Conservation (phyloP, 2,888 invertebrate species). For the Ophion costatus region DNA sequence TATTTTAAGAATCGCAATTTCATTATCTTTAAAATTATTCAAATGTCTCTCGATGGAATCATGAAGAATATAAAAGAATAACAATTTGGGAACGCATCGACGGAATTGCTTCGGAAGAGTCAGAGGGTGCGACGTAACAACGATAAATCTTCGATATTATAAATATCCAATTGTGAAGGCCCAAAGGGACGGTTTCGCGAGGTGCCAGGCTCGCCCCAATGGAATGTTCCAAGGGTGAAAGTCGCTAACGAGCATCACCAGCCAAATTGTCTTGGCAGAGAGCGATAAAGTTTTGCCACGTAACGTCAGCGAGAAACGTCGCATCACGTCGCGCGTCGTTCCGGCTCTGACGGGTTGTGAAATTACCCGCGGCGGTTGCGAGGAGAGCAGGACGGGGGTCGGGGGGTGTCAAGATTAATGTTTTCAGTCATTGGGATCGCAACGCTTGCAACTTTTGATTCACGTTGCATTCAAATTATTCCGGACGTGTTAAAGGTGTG, state of each 20-base stretch:
- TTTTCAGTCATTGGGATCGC: slow-evolving; percentile 19
- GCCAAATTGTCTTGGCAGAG: slow-evolving; percentile 54
- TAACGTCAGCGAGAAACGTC: slow-evolving; percentile 41
- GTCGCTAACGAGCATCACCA: slow-evolving; percentile 44
- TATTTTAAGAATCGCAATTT: background rate
- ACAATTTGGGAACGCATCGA: background rate
- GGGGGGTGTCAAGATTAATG: slow-evolving; percentile 43
- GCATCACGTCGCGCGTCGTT: slow-evolving; percentile 47
- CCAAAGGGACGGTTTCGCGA: background rate
- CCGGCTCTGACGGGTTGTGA: slow-evolving; percentile 37
- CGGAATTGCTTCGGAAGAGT: background rate
- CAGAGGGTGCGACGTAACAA: background rate
- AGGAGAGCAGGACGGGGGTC: background rate
- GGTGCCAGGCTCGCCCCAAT: slow-evolving; percentile 3
- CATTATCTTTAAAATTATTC: background rate
- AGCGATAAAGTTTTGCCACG: slow-evolving; percentile 53
- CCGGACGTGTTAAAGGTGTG: slow-evolving; percentile 39
- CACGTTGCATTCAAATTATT: slow-evolving; percentile 47
- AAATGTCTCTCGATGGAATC: background rate
- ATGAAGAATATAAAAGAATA: background rate
- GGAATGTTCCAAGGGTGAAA: slow-evolving; percentile 41
- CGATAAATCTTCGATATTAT: background rate
- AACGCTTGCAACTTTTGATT: slow-evolving; percentile 24
- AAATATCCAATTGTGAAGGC: background rate
- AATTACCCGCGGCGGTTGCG: slow-evolving; percentile 50